A percentile compares a stretch with the other conserved stretches of the same genome.
Evolutionary conservation across 2,113 vertebrate genomes (phyloP).

Genomic region (Ranitomeya variabilis): DNA sequence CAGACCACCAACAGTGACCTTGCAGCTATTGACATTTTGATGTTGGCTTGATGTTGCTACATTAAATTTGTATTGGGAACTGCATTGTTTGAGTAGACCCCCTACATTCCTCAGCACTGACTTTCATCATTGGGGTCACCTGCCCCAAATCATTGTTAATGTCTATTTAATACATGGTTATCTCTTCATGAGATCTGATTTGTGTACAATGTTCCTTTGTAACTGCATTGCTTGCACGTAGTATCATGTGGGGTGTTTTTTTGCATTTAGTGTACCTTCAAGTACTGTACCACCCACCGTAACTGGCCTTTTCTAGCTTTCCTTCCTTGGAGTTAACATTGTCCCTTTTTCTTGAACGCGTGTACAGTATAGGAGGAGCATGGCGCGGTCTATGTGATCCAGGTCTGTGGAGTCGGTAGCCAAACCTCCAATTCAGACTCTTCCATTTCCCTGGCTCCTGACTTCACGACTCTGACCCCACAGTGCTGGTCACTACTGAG

Average conservation of each 20-base stretch:
- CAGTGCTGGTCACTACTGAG: no score
- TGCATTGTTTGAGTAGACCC: not conserved
- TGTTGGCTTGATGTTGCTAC: not conserved
- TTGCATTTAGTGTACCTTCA: not conserved
- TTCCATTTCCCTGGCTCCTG: no score
- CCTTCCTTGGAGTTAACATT: no score
- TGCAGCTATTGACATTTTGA: slow-evolving; percentile 58
- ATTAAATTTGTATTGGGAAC: not conserved
- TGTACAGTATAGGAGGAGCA: no score
- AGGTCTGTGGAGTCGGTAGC: no score
- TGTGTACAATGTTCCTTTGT: not conserved
- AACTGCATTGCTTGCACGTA: not conserved
- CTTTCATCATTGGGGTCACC: slow-evolving; percentile 4
- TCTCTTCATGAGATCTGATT: not conserved
- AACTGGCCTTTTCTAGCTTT: no score
- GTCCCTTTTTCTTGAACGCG: no score
- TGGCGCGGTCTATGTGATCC: no score
- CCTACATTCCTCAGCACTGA: slow-evolving; percentile 4
- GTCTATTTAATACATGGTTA: not conserved
- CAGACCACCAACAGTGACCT: slow-evolving; percentile 72
- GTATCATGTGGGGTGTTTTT: not conserved
- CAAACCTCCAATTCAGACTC: no score
- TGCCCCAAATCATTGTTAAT: not conserved
- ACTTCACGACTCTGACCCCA: no score
- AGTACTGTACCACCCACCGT: no score